Evolutionary conservation across 2,888 invertebrate species (phyloP).

Genomic region (Limnephilus marmoratus): DNA sequence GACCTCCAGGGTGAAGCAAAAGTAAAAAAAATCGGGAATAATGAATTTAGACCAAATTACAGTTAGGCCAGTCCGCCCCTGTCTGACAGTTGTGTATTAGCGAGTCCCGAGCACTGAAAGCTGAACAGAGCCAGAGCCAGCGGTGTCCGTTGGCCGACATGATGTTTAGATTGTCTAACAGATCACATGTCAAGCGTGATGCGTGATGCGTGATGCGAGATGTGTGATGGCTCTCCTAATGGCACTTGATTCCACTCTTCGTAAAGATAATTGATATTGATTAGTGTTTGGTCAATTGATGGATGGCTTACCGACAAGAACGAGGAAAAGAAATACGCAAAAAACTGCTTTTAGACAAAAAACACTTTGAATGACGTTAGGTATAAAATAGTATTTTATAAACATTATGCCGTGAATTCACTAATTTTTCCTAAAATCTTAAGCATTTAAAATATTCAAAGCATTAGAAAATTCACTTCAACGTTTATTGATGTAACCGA

Average conservation of each 20-base stretch:
- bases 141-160: not conserved
- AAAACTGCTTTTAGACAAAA: not conserved
- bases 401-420: not conserved
- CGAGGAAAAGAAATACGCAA: not conserved
- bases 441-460: too few relatives aligned
- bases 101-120: not conserved
- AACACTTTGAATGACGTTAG: not conserved
- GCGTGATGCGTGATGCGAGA: not conserved
- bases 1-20: too few relatives aligned
- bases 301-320: constrained; percentile 6
- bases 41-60: not conserved
- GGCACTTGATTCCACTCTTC: not conserved
- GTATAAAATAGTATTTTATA: not conserved
- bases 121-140: not conserved
- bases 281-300: not conserved
- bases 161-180: constrained; percentile 34
- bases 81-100: not conserved
- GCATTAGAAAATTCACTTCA: not conserved
- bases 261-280: constrained; percentile 40
- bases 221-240: constrained; percentile 6
- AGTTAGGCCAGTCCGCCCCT: not conserved
- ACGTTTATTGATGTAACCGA: not conserved
- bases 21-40: too few relatives aligned
- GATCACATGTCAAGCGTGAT: constrained; percentile 32
- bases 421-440: not conserved